These are phyloP conservation scores for Orientallactaga sibirica DNA, from an alignment of 2,797 vertebrate species.

Conservation along the genomic window DNA sequence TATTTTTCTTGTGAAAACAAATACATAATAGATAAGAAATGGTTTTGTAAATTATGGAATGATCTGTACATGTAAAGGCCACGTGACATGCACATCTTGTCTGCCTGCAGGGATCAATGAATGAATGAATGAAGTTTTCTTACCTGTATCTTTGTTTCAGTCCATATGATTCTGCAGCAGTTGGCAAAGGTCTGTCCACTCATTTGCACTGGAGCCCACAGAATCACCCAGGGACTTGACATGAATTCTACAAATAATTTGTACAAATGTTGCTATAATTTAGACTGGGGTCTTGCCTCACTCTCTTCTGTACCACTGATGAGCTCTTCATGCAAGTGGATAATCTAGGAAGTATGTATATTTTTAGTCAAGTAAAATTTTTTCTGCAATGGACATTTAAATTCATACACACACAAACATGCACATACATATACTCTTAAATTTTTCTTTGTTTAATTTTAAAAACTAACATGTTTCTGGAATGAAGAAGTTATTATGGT, in stretches of 20 bases:
- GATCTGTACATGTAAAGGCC: not conserved
- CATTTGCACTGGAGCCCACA: not conserved
- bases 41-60: not conserved
- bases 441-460: slow-evolving; percentile 12
- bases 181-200: not conserved
- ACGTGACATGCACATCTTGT: not conserved
- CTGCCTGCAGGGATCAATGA: not conserved
- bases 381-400: not conserved
- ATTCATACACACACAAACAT: not conserved
- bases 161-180: slow-evolving; percentile 3
- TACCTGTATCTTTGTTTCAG: not conserved
- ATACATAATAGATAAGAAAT: not conserved
- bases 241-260: not conserved
- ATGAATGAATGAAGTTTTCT: not conserved
- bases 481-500: not conserved
- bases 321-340: not conserved
- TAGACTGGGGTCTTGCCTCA: not conserved
- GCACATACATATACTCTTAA: not conserved
- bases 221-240: not conserved
- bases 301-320: not conserved
- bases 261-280: not conserved
- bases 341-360: not conserved
- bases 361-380: not conserved
- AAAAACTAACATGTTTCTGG: slow-evolving; percentile 3
- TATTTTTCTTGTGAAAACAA: not conserved